These are phyloP conservation scores for Pelobates cultripes DNA, from an alignment of 2,797 vertebrate genomes.

Conservation along the genomic window DNA sequence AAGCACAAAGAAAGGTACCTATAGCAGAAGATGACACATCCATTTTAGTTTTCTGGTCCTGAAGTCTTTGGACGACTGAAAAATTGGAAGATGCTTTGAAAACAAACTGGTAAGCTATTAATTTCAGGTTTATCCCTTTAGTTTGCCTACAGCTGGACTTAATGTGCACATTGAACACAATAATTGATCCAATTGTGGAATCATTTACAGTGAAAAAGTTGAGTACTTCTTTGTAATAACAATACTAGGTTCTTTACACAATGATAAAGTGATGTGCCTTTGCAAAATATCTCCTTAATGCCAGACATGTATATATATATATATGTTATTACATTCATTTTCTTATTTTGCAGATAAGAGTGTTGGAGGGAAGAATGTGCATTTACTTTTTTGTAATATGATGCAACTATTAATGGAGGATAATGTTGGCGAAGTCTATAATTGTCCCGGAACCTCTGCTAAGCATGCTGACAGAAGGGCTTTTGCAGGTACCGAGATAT, in stretches of 20 bases:
- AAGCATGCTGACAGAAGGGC: too few relatives aligned
- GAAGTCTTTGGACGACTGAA: not conserved
- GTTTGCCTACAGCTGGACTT: not conserved
- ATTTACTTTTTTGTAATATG: too few relatives aligned
- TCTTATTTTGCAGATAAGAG: conserved; percentile 14
- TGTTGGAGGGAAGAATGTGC: conserved; percentile 8
- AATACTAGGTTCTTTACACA: conserved; percentile 1
- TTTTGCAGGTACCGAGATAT: too few relatives aligned
- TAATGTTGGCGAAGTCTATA: not conserved
- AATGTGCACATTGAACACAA: not conserved
- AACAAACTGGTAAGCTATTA: conserved; percentile 15
- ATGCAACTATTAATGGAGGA: conserved; percentile 6
- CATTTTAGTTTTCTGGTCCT: too few relatives aligned
- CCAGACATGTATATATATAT: not conserved
- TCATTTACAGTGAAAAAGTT: too few relatives aligned
- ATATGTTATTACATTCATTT: too few relatives aligned
- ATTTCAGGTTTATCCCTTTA: not conserved
- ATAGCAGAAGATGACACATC: not conserved
- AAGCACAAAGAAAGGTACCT: too few relatives aligned
- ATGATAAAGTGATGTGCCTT: not conserved
- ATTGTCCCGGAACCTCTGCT: too few relatives aligned
- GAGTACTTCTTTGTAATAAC: not conserved
- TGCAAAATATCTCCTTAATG: not conserved
- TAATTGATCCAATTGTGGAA: too few relatives aligned
- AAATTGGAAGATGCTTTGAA: conserved; percentile 1